Conservation (phyloP, 1,140 invertebrate genomes). For the Zaprionus africanus region DNA sequence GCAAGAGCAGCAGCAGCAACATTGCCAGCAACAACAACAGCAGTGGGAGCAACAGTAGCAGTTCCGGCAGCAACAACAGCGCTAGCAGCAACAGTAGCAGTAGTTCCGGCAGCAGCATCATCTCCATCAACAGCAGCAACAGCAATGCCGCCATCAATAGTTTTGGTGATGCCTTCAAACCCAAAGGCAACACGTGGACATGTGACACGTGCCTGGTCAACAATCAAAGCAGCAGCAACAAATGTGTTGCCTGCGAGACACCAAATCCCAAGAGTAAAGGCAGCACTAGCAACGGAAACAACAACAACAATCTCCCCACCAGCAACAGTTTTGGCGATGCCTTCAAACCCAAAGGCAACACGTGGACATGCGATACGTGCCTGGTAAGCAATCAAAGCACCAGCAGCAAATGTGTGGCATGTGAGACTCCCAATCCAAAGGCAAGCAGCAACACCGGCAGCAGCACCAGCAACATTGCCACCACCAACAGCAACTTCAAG, state of each 20-base stretch:
- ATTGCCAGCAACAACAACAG: background rate
- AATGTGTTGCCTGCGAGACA: slow-evolving; percentile 86
- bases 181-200: slow-evolving; percentile 86
- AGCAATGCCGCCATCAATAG: slow-evolving; percentile 33
- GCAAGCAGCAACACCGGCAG: background rate
- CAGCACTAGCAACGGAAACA: too few relatives aligned
- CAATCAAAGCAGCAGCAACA: slow-evolving; percentile 85
- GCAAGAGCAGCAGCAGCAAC: background rate
- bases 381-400: slow-evolving; percentile 86
- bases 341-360: slow-evolving; percentile 85
- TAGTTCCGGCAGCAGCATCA: slow-evolving; percentile 1
- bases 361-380: slow-evolving; percentile 88
- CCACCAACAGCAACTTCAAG: slow-evolving; percentile 55
- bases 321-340: slow-evolving; percentile 85
- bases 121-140: background rate
- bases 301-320: slow-evolving; percentile 4
- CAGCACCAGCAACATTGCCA: slow-evolving; percentile 43
- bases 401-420: slow-evolving; percentile 86
- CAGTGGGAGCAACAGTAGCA: background rate
- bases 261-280: slow-evolving; percentile 38
- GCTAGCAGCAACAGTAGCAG: background rate
- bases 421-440: slow-evolving; percentile 56
- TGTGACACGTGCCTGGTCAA: slow-evolving; percentile 87
- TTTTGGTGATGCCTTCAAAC: slow-evolving; percentile 86
- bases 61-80: background rate